Percentiles rank a stretch among this genome's conserved stretches.
phyloP scores from a whole-genome alignment of 2,797 vertebrate genomes.

The Artibeus jamaicensis region DNA sequence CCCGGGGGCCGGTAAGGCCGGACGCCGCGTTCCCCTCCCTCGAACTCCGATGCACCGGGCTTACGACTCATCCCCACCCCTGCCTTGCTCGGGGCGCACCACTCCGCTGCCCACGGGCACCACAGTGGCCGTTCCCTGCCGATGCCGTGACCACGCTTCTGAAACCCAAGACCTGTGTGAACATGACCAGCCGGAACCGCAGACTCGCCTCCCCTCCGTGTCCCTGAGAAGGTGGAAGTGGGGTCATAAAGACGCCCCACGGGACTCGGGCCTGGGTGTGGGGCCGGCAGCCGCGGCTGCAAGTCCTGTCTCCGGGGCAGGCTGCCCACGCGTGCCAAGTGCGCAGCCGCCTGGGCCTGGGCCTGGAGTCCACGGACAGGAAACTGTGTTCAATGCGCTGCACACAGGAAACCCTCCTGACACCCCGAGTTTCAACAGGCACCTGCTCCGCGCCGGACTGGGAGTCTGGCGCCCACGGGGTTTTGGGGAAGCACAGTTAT shows the following conservation, averaged over 20 bases:
- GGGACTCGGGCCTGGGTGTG: background rate
- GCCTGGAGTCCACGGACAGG: background rate
- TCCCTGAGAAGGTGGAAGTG: background rate
- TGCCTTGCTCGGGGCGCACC: accelerated
- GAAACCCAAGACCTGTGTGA: background rate
- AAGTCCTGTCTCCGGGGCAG: background rate
- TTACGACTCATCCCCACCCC: background rate
- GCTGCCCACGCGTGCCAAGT: too few species aligned
- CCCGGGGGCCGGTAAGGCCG: accelerated
- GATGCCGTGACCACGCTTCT: background rate
- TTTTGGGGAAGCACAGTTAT: background rate
- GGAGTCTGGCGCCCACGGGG: too few species aligned
- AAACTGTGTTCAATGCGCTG: background rate
- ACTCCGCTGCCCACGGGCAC: too few species aligned
- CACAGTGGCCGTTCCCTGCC: background rate
- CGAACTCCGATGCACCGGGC: accelerated
- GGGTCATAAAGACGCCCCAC: too few species aligned
- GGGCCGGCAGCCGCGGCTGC: background rate
- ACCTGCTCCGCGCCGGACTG: background rate
- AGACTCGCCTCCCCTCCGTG: background rate
- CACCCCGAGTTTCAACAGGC: background rate
- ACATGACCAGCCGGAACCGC: background rate
- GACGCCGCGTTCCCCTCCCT: too few species aligned
- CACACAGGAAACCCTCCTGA: background rate
- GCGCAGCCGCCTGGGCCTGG: too few species aligned